Conservation (phyloP, 1,140 invertebrate genomes). For the Drosophila insularis region DNA sequence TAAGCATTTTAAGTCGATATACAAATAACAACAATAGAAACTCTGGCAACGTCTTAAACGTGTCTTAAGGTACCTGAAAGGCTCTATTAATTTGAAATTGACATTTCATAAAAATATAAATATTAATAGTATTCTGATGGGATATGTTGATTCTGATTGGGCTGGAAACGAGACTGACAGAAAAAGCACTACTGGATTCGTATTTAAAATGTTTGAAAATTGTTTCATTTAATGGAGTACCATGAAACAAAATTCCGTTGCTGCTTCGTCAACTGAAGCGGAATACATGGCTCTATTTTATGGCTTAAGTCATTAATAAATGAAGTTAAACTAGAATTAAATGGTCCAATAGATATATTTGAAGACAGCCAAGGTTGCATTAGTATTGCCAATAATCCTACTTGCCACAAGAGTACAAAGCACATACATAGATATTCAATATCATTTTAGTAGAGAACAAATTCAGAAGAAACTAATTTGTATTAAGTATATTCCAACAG, state of each 20-base stretch:
- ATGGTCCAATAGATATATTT: conserved; percentile 24
- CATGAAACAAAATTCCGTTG: too few species aligned
- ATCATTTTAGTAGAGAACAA: too few species aligned
- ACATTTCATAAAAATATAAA: conserved; percentile 19
- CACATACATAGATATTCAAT: too few species aligned
- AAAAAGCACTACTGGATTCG: conserved; percentile 47
- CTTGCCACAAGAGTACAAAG: too few species aligned
- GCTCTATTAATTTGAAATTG: conserved; percentile 29
- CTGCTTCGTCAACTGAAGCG: too few species aligned
- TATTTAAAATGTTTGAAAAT: too few species aligned
- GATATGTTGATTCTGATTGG: conserved; percentile 59
- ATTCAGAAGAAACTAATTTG: too few species aligned
- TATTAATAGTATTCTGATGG: conserved; percentile 22
- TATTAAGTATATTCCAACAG: too few species aligned
- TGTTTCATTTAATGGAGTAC: too few species aligned
- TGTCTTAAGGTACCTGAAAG: neutral
- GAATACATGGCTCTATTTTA: too few species aligned
- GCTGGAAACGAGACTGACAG: conserved; percentile 42
- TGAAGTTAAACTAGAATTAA: conserved; percentile 23
- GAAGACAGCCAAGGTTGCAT: conserved; percentile 22
- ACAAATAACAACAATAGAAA: conserved; percentile 1
- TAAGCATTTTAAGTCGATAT: neutral
- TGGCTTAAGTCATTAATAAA: conserved; percentile 18
- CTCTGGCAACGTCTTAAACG: too few species aligned
- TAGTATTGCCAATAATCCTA: too few species aligned